Percentiles rank a stretch among this genome's conserved stretches.
phyloP scores from a whole-genome alignment of 2,888 invertebrate species.

The Agelastica alni region DNA sequence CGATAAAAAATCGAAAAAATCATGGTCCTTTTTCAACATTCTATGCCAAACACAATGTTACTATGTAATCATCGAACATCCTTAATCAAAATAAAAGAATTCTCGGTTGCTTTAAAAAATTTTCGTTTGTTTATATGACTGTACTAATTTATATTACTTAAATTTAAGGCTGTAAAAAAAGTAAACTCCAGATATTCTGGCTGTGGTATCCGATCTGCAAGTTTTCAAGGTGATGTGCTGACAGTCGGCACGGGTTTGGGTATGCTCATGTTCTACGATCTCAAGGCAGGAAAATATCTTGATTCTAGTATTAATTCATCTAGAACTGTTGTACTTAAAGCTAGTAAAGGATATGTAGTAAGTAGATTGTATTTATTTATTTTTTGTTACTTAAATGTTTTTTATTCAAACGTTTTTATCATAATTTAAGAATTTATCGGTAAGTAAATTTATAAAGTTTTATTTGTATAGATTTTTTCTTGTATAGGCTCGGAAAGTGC shows the following conservation, averaged over 20 bases:
- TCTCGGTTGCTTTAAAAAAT: too few relatives aligned
- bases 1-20: too few relatives aligned
- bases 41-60: too few relatives aligned
- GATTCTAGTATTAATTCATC: conserved; percentile 89
- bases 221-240: conserved; percentile 86
- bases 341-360: conserved; percentile 88
- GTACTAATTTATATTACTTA: conserved; percentile 1
- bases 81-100: too few relatives aligned
- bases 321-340: conserved; percentile 83
- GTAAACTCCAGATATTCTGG: conserved; percentile 87
- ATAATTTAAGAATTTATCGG: too few relatives aligned
- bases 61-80: too few relatives aligned
- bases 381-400: neutral
- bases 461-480: too few relatives aligned
- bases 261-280: conserved; percentile 90
- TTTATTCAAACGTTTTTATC: too few relatives aligned
- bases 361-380: conserved; percentile 48
- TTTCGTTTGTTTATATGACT: too few relatives aligned
- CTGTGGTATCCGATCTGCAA: conserved; percentile 89
- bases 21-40: too few relatives aligned
- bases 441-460: too few relatives aligned
- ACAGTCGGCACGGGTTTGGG: conserved; percentile 94
- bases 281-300: conserved; percentile 87
- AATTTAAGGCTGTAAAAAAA: conserved; percentile 69
- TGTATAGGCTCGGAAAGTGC: too few relatives aligned